Evolutionary conservation across 2,888 invertebrate genomes (phyloP), one percentile per base, ranked within the genome.

Genomic region (Gastracanthus pulcherrimus): DNA sequence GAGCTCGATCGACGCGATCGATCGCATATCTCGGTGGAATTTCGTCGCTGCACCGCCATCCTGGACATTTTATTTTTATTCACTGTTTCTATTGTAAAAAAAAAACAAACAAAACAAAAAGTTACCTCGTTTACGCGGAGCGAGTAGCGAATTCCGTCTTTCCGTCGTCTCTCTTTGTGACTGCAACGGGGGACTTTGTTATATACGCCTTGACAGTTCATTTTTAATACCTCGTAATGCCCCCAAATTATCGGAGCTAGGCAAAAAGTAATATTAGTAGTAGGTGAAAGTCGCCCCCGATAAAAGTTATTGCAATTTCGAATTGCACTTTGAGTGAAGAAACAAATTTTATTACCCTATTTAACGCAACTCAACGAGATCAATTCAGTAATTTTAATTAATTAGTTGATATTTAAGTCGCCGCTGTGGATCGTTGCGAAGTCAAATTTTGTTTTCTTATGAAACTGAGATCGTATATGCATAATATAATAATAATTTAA

Each of bases 261-360:
- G 72, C 74, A 77, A 76, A 71, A 31, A 74, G 51, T 70, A 62
- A 77, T 76, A 13, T 41, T 55, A 11, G 45, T 2, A n/a, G 9
- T n/a, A 23, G 60, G 5, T 19, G 1, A 34, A 16, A 45, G 29
- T 75, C 16, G 51, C 36, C 4, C 36, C 38, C 69, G 45, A 74
- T 36, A 70, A 55, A 76, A 77, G 38, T 9, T 13, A 76, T 78
- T 76, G 70, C 70, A 70, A 81, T 70, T 70, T 36, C 29, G 3
- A 75, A 82, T 82, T 82, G 82, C 82, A 82, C 82, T 55, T 58
- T 6, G 26, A 70, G 60, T 74, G 62, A 31, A 19, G n/a, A n/a
- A 60, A 55, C 26, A 36, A 13, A 5, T 38, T 51, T 41, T 74
- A 72, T 51, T 80, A 70, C 70, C 29, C 51, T 76, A 41, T 19